These are phyloP conservation scores for Gryon sp. DNA, from an alignment of 1,140 invertebrate species.

Conservation along the genomic window DNA sequence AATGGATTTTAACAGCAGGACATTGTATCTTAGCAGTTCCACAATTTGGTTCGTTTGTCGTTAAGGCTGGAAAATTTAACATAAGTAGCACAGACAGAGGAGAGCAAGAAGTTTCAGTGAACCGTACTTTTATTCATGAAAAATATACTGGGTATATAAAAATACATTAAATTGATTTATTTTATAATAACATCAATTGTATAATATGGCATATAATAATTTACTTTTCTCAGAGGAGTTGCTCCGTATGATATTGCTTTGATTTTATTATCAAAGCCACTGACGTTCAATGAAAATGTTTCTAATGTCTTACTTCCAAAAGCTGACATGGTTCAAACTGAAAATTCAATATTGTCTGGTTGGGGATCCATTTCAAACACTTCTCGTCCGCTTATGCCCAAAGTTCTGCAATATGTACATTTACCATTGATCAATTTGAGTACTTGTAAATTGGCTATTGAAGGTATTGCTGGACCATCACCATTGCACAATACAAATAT, in stretches of 20 bases:
- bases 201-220: too few relatives aligned
- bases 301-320: conserved; percentile 67
- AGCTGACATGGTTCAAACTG: neutral
- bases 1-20: conserved; percentile 55
- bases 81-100: conserved; percentile 64
- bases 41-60: conserved; percentile 23
- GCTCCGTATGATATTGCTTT: conserved; percentile 83
- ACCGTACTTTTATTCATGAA: conserved; percentile 76
- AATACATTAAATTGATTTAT: too few relatives aligned
- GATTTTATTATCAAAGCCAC: conserved; percentile 79
- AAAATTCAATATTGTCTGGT: conserved; percentile 48
- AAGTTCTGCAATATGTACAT: conserved; percentile 62
- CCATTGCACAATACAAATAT: conserved; percentile 78
- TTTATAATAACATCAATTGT: too few relatives aligned
- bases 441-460: conserved; percentile 65
- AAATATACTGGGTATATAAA: conserved; percentile 77
- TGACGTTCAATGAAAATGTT: conserved; percentile 80
- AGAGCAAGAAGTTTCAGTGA: conserved; percentile 77
- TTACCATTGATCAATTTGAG: conserved; percentile 65
- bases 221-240: conserved; percentile 71
- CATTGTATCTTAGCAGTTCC: conserved; percentile 67
- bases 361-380: conserved; percentile 59
- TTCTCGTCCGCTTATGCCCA: conserved; percentile 49
- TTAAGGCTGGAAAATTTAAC: conserved; percentile 69
- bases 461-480: conserved; percentile 49